Percentiles rank a stretch among this genome's conserved stretches.
Conservation (phyloP, 2,888 invertebrate species). For the Nephrotoma flavescens region DNA sequence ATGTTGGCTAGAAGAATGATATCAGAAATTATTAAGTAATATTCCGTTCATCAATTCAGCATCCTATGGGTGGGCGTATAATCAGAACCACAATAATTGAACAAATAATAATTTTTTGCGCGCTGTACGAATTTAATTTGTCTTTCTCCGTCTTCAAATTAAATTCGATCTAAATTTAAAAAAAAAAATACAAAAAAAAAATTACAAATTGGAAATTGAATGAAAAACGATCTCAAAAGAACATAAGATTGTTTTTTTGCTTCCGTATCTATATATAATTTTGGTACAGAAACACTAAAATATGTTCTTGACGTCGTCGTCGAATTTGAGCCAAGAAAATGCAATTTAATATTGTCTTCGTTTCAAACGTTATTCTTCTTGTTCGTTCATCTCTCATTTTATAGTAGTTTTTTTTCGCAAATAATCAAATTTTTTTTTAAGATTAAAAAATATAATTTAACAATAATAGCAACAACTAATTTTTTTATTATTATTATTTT, state of each 20-base stretch:
- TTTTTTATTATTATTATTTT: background rate
- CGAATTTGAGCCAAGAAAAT: background rate
- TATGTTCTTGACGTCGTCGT: background rate
- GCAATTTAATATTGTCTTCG: background rate
- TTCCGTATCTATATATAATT: background rate
- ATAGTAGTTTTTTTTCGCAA: background rate
- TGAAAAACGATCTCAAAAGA: background rate
- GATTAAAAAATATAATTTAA: background rate
- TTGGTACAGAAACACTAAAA: background rate
- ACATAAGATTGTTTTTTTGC: background rate
- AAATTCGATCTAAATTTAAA: background rate
- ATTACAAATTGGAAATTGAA: background rate
- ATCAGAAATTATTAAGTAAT: background rate
- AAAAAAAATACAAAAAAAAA: background rate
- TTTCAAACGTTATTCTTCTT: background rate
- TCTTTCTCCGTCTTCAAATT: background rate
- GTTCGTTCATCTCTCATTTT: background rate
- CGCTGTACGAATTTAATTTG: background rate
- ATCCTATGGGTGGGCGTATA: background rate
- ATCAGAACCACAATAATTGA: background rate
- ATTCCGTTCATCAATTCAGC: background rate
- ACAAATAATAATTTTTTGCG: background rate
- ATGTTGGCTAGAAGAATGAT: background rate
- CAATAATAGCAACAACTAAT: background rate
- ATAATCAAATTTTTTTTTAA: background rate